Evolutionary conservation across 2,797 vertebrate genomes (phyloP), one percentile per base, ranked within the genome.

Genomic region (Channallabes apus): DNA sequence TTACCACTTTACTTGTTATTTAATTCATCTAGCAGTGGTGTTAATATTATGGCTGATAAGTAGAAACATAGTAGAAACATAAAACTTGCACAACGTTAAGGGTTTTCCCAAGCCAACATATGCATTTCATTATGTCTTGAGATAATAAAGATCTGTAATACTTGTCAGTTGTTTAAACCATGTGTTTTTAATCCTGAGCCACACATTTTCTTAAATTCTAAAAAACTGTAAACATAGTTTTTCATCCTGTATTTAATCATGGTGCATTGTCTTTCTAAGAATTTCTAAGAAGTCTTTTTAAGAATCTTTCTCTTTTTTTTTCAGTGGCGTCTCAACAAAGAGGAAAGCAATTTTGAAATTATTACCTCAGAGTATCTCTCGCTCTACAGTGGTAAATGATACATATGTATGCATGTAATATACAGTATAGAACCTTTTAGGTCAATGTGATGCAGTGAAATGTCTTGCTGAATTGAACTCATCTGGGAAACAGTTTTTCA

Each of bases 271-370:
- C 22, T 72, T 38, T 38, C 38, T 38, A 38, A 38, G 6, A 38
- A 38, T 20, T 46, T 14, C 24, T 72, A 38, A n/a, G 4, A 72
- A n/a, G 35, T 24, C 14, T 24, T 35, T 17, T 17, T 51, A 65
- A 65, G 15, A 32, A 15, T 64, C 4, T 7, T 12, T 54, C 17
- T 29, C 2, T 51, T 0, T 51, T 9, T n/a, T 68, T 62, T 73
- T n/a, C 29, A 85, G 84, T 85, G 84, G 84, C 84, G 79, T 67
- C 84, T 75, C 27, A 85, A 85, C 79, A 51, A 56, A 17, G 46
- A 29, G 9, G 71, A 82, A 8, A 85, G 71, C 69, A 75, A 9
- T 56, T 85, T 85, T 58, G 56, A 73, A 35, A 29, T 85, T 1
- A 85, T 85, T 20, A 82, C 79, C 14, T 61, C 84, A 0, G 69